A percentile compares a stretch with the other conserved stretches of the same genome.
phyloP scores from a whole-genome alignment of 2,888 invertebrate species.

The Sphaeridia pumilis region DNA sequence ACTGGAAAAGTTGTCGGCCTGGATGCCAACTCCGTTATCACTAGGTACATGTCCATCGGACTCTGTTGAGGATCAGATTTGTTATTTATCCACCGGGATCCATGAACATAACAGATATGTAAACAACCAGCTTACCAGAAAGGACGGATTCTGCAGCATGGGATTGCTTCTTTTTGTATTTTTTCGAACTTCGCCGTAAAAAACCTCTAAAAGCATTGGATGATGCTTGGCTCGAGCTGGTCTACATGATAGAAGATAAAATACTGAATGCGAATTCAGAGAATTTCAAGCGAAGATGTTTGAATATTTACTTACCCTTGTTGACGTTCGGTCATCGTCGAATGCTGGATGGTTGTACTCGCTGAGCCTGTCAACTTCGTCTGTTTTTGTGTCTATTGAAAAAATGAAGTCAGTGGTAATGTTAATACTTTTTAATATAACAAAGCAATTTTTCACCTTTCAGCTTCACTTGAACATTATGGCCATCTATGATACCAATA shows the following conservation, averaged over 20 bases:
- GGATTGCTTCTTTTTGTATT: conserved; percentile 34
- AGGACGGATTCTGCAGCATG: too few relatives aligned
- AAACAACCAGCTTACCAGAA: too few relatives aligned
- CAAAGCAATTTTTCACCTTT: conserved; percentile 22
- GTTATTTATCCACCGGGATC: too few relatives aligned
- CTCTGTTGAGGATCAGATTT: too few relatives aligned
- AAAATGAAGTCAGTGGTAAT: neutral
- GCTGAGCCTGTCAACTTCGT: conserved; percentile 32
- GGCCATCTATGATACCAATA: conserved; percentile 34
- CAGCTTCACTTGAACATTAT: conserved; percentile 30
- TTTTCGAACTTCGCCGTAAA: conserved; percentile 43
- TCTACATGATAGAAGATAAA: conserved; percentile 42
- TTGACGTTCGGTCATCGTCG: conserved; percentile 34
- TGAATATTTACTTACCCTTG: conserved; percentile 23
- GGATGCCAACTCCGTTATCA: too few relatives aligned
- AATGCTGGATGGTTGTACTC: conserved; percentile 23
- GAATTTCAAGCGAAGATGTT: neutral
- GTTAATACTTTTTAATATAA: neutral
- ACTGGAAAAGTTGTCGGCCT: too few relatives aligned
- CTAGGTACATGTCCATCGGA: too few relatives aligned
- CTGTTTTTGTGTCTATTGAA: conserved; percentile 27
- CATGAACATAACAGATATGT: too few relatives aligned
- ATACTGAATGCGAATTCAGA: neutral
- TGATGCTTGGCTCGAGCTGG: conserved; percentile 59
- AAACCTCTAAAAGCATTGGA: conserved; percentile 56